These are phyloP conservation scores for Drosophila sproati DNA, from an alignment of 1,140 invertebrate genomes.

Conservation along the genomic window DNA sequence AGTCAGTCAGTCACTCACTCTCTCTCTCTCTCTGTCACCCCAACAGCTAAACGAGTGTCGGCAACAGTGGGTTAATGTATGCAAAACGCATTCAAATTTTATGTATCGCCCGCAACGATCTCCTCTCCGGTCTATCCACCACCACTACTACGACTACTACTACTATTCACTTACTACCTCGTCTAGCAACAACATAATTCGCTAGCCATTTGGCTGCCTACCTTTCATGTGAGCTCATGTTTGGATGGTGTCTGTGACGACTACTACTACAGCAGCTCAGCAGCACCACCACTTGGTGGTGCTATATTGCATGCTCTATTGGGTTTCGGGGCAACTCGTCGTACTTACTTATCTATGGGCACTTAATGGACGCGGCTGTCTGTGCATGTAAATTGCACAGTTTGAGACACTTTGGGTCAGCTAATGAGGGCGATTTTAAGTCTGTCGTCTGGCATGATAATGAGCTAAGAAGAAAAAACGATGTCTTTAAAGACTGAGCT, in stretches of 20 bases:
- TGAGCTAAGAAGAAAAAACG: slow-evolving; percentile 32
- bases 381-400: slow-evolving; percentile 80
- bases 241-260: slow-evolving; percentile 9
- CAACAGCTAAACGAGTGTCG: slow-evolving; percentile 6
- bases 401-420: slow-evolving; percentile 79
- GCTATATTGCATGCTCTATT: slow-evolving; percentile 77
- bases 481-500: neutral
- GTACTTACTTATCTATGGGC: slow-evolving; percentile 36
- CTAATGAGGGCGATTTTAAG: slow-evolving; percentile 69
- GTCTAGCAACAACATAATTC: slow-evolving; percentile 71
- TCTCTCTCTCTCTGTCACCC: neutral
- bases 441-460: slow-evolving; percentile 57
- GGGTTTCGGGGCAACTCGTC: slow-evolving; percentile 48
- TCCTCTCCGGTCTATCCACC: slow-evolving; percentile 28
- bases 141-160: slow-evolving; percentile 1
- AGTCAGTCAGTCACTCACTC: neutral
- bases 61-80: slow-evolving; percentile 81
- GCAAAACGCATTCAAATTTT: slow-evolving; percentile 83
- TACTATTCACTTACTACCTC: neutral
- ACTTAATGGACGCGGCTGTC: slow-evolving; percentile 55
- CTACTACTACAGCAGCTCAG: neutral
- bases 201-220: slow-evolving; percentile 47
- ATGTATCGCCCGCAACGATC: slow-evolving; percentile 79
- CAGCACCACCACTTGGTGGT: slow-evolving; percentile 41
- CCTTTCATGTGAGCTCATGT: slow-evolving; percentile 45